Conservation (phyloP, 2,888 invertebrate species). For the Lissocephala sabroskyi region DNA sequence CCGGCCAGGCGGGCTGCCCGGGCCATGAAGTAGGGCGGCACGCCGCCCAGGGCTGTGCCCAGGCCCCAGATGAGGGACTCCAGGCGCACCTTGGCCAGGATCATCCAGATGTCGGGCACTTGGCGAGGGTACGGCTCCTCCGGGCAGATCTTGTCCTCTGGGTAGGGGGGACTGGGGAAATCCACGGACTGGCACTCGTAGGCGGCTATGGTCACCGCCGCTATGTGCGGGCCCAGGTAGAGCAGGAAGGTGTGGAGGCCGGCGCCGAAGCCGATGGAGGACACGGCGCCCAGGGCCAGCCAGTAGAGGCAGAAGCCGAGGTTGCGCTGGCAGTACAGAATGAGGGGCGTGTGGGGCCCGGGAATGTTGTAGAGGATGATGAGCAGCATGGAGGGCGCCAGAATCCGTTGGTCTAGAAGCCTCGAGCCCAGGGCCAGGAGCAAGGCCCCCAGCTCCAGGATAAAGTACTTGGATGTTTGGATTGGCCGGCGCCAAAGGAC, state of each 20-base stretch:
- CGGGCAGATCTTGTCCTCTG: constrained; percentile 96
- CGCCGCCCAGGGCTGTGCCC: constrained; percentile 96
- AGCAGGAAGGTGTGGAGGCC: constrained; percentile 98
- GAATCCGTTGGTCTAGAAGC: constrained; percentile 67
- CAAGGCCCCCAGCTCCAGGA: constrained; percentile 80
- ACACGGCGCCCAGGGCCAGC: constrained; percentile 93
- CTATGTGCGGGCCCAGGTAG: constrained; percentile 98
- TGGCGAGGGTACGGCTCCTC: constrained; percentile 76
- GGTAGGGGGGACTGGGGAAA: constrained; percentile 98
- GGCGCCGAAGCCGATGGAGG: constrained; percentile 97
- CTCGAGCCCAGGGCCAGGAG: constrained; percentile 74
- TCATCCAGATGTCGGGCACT: constrained; percentile 87
- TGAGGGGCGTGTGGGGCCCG: constrained; percentile 67
- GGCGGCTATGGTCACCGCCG: constrained; percentile 97
- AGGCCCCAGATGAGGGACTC: constrained; percentile 98
- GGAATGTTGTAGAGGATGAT: constrained; percentile 61
- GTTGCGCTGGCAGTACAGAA: constrained; percentile 61
- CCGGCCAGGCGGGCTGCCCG: constrained; percentile 85
- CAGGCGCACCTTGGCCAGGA: constrained; percentile 93
- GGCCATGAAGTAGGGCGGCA: constrained; percentile 99
- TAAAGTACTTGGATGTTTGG: constrained; percentile 84
- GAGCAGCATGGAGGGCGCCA: constrained; percentile 48
- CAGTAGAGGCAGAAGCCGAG: constrained; percentile 80
- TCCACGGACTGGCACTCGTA: constrained; percentile 96
- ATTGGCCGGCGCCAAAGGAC: constrained; percentile 88